phyloP scores from a whole-genome alignment of 1,140 invertebrate species.

The Leptinotarsa undecemlineata region DNA sequence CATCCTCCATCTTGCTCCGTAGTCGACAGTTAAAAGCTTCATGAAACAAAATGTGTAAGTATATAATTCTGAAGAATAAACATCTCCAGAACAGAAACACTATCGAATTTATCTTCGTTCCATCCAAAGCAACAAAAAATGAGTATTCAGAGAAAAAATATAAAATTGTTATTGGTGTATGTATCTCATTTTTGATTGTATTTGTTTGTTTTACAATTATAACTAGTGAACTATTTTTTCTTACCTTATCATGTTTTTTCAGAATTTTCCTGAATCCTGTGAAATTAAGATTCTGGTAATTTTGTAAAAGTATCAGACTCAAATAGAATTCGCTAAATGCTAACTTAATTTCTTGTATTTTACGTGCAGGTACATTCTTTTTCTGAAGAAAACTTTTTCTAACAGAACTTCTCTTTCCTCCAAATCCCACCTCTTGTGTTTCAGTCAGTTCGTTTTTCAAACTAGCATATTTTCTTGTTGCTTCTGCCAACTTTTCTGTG shows the following conservation, averaged over 20 bases:
- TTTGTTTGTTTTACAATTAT: not conserved
- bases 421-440: slow-evolving; percentile 69
- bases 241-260: slow-evolving; percentile 99
- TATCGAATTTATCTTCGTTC: too few relatives aligned
- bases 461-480: slow-evolving; percentile 90
- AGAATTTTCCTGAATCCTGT: slow-evolving; percentile 99
- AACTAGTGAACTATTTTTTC: not conserved
- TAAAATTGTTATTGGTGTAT: not conserved
- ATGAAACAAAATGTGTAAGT: slow-evolving; percentile 42
- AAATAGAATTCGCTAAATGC: slow-evolving; percentile 99
- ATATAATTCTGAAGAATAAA: too few relatives aligned
- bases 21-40: slow-evolving; percentile 68
- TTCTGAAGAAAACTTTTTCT: slow-evolving; percentile 56
- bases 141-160: too few relatives aligned
- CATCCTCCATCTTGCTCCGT: slow-evolving; percentile 85
- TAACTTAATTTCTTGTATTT: slow-evolving; percentile 92
- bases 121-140: too few relatives aligned
- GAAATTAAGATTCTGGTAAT: slow-evolving; percentile 95
- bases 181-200: not conserved
- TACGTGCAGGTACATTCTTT: slow-evolving; percentile 68
- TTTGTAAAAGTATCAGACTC: slow-evolving; percentile 89
- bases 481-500: slow-evolving; percentile 95
- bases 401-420: slow-evolving; percentile 57
- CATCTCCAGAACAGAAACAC: too few relatives aligned
- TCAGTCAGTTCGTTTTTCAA: slow-evolving; percentile 86